Evolutionary conservation across 2,113 vertebrate species (phyloP).

Genomic region (Ahaetulla prasina): DNA sequence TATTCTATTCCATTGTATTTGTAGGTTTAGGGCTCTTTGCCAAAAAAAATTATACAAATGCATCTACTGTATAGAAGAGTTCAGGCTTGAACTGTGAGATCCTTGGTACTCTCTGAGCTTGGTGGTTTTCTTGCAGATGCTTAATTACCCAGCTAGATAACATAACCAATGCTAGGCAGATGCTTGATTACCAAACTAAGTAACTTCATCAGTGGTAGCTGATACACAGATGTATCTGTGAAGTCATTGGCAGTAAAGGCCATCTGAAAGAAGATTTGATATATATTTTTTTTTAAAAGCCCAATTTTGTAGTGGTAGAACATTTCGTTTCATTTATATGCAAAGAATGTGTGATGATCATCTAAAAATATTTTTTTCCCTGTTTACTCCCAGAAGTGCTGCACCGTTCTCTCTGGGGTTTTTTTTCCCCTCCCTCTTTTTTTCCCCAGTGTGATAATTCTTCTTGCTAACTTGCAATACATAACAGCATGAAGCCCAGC

Average conservation of each 20-base stretch:
- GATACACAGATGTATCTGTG: background rate
- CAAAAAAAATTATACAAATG: background rate
- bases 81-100: background rate
- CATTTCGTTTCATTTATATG: background rate
- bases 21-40: background rate
- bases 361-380: conserved; percentile 3
- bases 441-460: background rate
- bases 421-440: conserved; percentile 26
- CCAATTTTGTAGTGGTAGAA: background rate
- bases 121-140: background rate
- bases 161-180: background rate
- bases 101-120: background rate
- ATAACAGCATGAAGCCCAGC: conserved; percentile 27
- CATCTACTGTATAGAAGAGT: background rate
- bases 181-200: background rate
- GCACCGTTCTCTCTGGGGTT: background rate
- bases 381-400: background rate
- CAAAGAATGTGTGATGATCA: background rate
- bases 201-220: background rate
- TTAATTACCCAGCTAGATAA: background rate
- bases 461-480: conserved; percentile 41
- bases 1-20: too few relatives aligned
- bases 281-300: too few relatives aligned
- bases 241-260: background rate
- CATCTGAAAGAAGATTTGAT: background rate